A percentile compares a stretch with the other conserved stretches of the same genome.
Conservation (phyloP, 2,113 vertebrate genomes). For the Hippocampus comes region DNA sequence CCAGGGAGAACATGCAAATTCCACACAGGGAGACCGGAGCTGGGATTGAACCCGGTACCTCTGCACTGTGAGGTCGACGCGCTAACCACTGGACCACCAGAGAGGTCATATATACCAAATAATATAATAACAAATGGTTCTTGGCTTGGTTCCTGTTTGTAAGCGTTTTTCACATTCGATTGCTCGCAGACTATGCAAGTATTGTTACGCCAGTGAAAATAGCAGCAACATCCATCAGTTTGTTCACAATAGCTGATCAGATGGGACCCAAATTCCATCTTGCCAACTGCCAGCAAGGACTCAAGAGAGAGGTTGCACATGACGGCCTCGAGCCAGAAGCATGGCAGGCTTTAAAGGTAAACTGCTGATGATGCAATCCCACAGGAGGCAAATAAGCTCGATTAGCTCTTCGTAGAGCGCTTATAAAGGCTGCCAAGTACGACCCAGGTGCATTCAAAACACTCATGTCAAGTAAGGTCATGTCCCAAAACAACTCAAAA, state of each 20-base stretch:
- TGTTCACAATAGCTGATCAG: constrained; percentile 51
- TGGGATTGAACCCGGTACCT: no score
- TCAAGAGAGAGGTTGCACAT: constrained; percentile 36
- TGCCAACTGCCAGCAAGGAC: constrained; percentile 40
- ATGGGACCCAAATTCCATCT: constrained; percentile 41
- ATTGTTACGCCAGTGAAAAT: constrained; percentile 35
- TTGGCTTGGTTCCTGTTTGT: not conserved
- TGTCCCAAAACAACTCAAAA: constrained; percentile 4
- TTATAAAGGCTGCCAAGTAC: constrained; percentile 31
- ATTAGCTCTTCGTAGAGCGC: constrained; percentile 26
- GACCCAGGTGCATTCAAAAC: constrained; percentile 9
- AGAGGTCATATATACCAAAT: not conserved
- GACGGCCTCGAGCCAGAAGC: constrained; percentile 38
- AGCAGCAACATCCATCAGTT: constrained; percentile 37
- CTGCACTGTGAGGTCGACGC: no score
- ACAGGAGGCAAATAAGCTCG: constrained; percentile 19
- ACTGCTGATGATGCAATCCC: constrained; percentile 47
- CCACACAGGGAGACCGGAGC: no score
- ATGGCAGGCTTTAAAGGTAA: constrained; percentile 23
- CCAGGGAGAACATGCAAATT: no score
- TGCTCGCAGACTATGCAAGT: not conserved
- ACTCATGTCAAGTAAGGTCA: constrained; percentile 9
- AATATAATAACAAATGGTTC: not conserved
- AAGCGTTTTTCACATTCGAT: not conserved
- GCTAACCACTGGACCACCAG: no score